Percentiles rank a stretch among this genome's conserved stretches.
phyloP scores from a whole-genome alignment of 1,140 invertebrate genomes.

The Drosophila paulistorum region DNA sequence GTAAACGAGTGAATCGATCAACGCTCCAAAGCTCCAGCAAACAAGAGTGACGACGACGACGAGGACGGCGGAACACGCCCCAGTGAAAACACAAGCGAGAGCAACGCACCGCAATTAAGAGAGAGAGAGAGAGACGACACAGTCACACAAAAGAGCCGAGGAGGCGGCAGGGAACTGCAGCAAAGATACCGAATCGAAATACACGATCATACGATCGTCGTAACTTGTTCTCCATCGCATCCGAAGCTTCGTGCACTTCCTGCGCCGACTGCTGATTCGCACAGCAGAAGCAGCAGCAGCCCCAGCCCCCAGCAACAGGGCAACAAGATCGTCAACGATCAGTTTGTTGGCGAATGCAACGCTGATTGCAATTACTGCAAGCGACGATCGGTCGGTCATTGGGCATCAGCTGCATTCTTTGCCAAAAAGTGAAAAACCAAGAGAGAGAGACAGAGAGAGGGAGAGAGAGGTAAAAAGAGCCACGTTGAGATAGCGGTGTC shows the following conservation, averaged over 20 bases:
- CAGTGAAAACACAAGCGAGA: slow-evolving; percentile 28
- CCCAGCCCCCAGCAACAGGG: slow-evolving; percentile 58
- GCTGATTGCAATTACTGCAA: slow-evolving; percentile 76
- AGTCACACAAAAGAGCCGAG: background rate
- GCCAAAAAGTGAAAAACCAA: slow-evolving; percentile 59
- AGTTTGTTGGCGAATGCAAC: slow-evolving; percentile 76
- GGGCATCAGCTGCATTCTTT: slow-evolving; percentile 55
- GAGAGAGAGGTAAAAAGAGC: slow-evolving; percentile 8
- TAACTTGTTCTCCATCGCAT: slow-evolving; percentile 66
- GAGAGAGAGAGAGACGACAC: background rate
- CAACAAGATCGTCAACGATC: slow-evolving; percentile 52
- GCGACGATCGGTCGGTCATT: slow-evolving; percentile 20
- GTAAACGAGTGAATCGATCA: slow-evolving; percentile 35
- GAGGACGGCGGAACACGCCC: slow-evolving; percentile 46
- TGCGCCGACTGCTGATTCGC: slow-evolving; percentile 38
- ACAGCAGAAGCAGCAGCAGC: slow-evolving; percentile 17
- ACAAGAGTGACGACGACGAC: slow-evolving; percentile 15
- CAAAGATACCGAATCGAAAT: slow-evolving; percentile 22
- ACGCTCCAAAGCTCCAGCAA: slow-evolving; percentile 56
- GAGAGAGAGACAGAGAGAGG: slow-evolving; percentile 7
- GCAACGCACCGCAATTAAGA: slow-evolving; percentile 33
- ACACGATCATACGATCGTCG: slow-evolving; percentile 41
- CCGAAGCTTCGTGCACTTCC: slow-evolving; percentile 72
- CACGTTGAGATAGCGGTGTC: slow-evolving; percentile 23
- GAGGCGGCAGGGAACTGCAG: slow-evolving; percentile 34